Base-by-base conservation (phyloP, 2,797 vertebrate genomes). In the Pagetopsis macropterus region DNA sequence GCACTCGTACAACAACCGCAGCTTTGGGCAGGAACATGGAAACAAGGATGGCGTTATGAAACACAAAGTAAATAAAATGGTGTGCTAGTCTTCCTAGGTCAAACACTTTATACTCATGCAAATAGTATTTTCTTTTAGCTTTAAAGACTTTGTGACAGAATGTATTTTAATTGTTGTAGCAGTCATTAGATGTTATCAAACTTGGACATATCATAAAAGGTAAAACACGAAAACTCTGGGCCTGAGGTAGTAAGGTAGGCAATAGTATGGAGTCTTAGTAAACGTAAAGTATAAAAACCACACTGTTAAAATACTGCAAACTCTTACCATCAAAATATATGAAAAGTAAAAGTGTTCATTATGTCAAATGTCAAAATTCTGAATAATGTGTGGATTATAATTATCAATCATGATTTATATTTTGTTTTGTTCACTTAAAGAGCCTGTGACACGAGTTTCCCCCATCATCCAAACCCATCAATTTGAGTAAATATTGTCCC, bases 1-100 rank as follows among this genome's bases (percentile, higher is more conserved):
- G 90, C 98, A 98, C 84, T 99, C 98, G 0, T 99, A 99, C 81
- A 99, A 91, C 79, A 99, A 94, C 57, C 98, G 94, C 72, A 99
- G 96, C 97, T 99, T 27, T 5, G 45, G 9, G 62, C 60, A 37
- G 9, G 70, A 63, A 40, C 41, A 12, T 9, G 1, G 8, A 21
- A 27, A 33, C 10, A 11, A 43, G 23, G 21, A 45, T 27, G 16
- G 3, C 45, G 51, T 23, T n/a, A 52, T 27, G 31, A 52, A 16
- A 21, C 27, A 17, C n/a, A 9, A 46, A 11, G 45, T 46, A 51
- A 51, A 23, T 1, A 0, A 6, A 8, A 19, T 60, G 4, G 16
- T 33, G 7, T 54, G 51, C 27, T 9, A 5, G 27, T 45, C 10
- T 1, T 44, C 45, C 21, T 12, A 6, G 9, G 19, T 59, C 40